Evolutionary conservation across 2,113 vertebrate genomes (phyloP), one percentile per base, ranked within the genome.

Genomic region (Trachemys scripta): DNA sequence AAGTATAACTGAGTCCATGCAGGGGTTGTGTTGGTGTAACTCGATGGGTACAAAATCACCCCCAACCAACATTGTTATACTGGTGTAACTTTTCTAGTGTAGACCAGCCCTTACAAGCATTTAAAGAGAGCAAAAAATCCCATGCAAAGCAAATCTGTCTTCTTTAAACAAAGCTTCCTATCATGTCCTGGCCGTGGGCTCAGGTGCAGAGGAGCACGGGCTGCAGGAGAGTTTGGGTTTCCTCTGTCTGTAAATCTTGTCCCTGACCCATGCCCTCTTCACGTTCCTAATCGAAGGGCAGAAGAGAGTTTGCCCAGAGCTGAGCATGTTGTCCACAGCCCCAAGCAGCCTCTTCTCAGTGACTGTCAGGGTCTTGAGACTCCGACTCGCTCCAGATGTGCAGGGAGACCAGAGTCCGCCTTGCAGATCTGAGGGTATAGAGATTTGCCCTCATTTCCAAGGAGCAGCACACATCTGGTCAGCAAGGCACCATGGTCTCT

Each of bases 381-480:
- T 75, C 38, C 5, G 1, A 42, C 20, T 75, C 3, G 20, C 35
- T 72, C 17, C 4, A 8, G 9, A 20, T 0, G 3, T 42, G 38
- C 24, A 76, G 24, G 24, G 22, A 45, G 42, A 47, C 22, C 42
- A 25, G 38, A 75, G 72, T 22, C 5, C 10, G 38, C 72, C 72
- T 42, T 42, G 72, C 38, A 42, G 38, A n/a, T 72, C 35, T 75
- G n/a, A 35, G 62, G 29, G n/a, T 10, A 22, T 75, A 42, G 69
- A 22, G 72, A 6, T 45, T 13, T 42, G 38, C 38, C 72, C 5
- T 42, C 38, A 13, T 75, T 76, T 25, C 22, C 6, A 45, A 7
- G 10, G 10, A 42, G 31, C 80, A 53, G 80, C 16, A 54, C 14
- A 53, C 50, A 31, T n/a, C 80, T 53, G 9, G 31, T n/a, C 49